A percentile compares a stretch with the other conserved stretches of the same genome.
These are phyloP conservation scores for Tinea trinotella DNA, from an alignment of 2,888 invertebrate genomes.

Conservation along the genomic window DNA sequence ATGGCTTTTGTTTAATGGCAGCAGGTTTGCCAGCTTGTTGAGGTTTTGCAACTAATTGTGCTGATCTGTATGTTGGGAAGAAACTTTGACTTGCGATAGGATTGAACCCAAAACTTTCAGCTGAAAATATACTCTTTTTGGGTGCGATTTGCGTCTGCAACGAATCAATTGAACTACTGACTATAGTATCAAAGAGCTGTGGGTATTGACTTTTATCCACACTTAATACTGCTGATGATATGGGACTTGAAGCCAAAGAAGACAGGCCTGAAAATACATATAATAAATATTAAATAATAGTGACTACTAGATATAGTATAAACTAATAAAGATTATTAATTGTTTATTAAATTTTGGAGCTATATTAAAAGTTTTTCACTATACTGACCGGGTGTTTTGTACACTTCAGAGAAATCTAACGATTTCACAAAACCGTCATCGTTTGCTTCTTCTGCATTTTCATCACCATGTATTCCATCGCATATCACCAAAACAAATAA, in stretches of 20 bases:
- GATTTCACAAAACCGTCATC: constrained; percentile 64
- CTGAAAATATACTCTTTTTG: constrained; percentile 51
- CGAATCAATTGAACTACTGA: constrained; percentile 64
- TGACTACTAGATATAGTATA: background rate
- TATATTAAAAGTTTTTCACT: background rate
- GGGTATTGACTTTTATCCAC: constrained; percentile 63
- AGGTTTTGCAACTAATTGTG: constrained; percentile 44
- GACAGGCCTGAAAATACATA: constrained; percentile 53
- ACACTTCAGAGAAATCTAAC: constrained; percentile 70
- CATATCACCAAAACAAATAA: constrained; percentile 54
- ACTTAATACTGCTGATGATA: constrained; percentile 53
- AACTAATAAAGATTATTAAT: background rate
- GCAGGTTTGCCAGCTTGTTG: constrained; percentile 26
- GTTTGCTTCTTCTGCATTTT: constrained; percentile 26
- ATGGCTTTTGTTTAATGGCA: constrained; percentile 44
- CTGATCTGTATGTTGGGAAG: constrained; percentile 41
- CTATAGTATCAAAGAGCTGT: constrained; percentile 55
- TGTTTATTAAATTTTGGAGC: too few species aligned
- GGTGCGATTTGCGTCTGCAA: constrained; percentile 54
- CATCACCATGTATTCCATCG: constrained; percentile 45
- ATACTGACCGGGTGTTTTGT: constrained; percentile 44
- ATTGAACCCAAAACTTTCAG: constrained; percentile 60
- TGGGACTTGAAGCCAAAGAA: constrained; percentile 59
- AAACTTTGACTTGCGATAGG: constrained; percentile 63
- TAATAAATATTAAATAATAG: background rate